Base-by-base conservation (phyloP, 2,113 vertebrate species). In the Merops nubicus region DNA sequence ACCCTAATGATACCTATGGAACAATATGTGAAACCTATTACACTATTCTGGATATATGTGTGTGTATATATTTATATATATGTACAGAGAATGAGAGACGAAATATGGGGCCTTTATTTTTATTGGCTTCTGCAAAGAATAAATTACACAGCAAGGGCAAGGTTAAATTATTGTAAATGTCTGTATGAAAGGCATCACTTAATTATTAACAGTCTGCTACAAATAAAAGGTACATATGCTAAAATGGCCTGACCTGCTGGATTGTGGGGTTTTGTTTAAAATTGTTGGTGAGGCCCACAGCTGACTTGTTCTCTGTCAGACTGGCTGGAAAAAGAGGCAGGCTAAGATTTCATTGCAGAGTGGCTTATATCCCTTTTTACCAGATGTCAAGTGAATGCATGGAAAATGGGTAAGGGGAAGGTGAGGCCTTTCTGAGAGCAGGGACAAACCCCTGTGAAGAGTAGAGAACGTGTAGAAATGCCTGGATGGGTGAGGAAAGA, bases 21-120 rank as follows among this genome's bases (percentile, higher is more conserved):
- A 93, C 95, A 98, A 97, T 96, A 97, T 96, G 96, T 96, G 95
- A 97, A 97, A 97, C 75, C 96, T 96, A 96, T 98, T 95, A 96
- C 91, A 85, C 84, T 68, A n/a, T 79, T 72, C 89, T 96, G 97
- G 95, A 84, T 79, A 19, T 43, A 5, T 38, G 64, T 77, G 59
- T 76, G 12, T 73, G 16, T 89, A 54, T 83, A 54, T 93, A 84
- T 96, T 90, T 96, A 95, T 94, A 89, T 94, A 67, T 75, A 63
- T 20, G 70, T 88, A 42, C 57, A 34, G 81, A 92, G 94, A 94
- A 80, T 7, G 88, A 93, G 76, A 88, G 84, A 88, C 59, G 47
- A 88, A 95, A 96, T 92, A 64, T 72, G 93, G 94, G 91, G 91
- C 93, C 93, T 96, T 97, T 97, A 87, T 96, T 97, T 98, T 97